Evolutionary conservation across 2,888 invertebrate genomes (phyloP).

Genomic region (Norana najaformis): DNA sequence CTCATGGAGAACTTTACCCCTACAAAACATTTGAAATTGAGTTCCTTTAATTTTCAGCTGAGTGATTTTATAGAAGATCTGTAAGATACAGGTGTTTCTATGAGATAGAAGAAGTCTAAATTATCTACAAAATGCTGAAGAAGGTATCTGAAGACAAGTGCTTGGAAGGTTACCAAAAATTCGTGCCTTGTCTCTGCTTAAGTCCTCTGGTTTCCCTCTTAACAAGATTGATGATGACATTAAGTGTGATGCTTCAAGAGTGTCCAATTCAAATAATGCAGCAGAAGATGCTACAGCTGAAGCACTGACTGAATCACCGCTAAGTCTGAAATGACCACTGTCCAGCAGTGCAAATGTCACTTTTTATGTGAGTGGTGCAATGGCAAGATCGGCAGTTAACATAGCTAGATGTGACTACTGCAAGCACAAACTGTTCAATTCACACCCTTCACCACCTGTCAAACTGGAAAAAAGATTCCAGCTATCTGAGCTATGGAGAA

Average conservation of each 20-base stretch:
- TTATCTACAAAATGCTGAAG: background rate
- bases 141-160: background rate
- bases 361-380: slow-evolving; percentile 14
- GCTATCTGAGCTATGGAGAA: too few relatives aligned
- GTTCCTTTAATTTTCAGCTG: background rate
- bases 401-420: background rate
- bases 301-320: background rate
- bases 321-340: background rate
- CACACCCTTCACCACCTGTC: background rate
- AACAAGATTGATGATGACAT: background rate
- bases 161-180: background rate
- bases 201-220: background rate
- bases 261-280: too few relatives aligned
- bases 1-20: background rate
- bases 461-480: background rate
- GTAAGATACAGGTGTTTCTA: background rate
- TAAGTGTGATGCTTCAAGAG: background rate
- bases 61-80: background rate
- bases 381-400: background rate
- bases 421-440: background rate
- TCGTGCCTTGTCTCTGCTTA: background rate
- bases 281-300: background rate
- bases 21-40: background rate
- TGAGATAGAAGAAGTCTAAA: background rate
- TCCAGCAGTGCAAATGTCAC: background rate